phyloP scores from a whole-genome alignment of 1,140 invertebrate species.

The Lepidurus couesii region DNA sequence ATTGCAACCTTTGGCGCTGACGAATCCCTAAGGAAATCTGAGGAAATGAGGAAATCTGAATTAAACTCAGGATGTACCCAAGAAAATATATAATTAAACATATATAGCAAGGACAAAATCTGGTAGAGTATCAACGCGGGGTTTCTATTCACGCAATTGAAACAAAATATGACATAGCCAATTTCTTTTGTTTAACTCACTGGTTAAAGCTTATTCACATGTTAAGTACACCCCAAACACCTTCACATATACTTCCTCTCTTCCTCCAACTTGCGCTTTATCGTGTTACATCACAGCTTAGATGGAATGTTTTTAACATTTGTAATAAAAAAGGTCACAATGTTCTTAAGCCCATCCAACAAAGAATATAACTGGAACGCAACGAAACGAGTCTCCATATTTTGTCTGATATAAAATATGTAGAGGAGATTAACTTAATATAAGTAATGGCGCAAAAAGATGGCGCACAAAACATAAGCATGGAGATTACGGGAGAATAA shows the following conservation, averaged over 20 bases:
- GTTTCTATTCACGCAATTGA: constrained; percentile 5
- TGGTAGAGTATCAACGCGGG: too few species aligned
- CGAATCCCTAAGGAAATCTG: too few species aligned
- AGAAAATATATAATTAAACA: too few species aligned
- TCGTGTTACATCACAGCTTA: constrained; percentile 4
- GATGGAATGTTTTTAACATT: neutral
- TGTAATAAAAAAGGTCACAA: neutral
- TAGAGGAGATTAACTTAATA: constrained; percentile 14
- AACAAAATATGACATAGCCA: neutral
- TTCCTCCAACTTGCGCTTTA: neutral
- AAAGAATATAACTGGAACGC: neutral
- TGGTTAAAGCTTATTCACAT: neutral
- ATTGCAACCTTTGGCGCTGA: too few species aligned
- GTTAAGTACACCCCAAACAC: neutral
- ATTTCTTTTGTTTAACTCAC: neutral
- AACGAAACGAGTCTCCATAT: neutral
- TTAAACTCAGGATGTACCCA: too few species aligned
- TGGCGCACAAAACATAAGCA: neutral
- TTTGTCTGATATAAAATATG: constrained; percentile 3
- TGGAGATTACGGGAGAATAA: neutral
- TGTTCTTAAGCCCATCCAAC: neutral
- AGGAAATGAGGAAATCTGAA: too few species aligned
- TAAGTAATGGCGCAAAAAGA: neutral
- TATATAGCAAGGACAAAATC: too few species aligned
- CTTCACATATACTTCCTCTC: neutral